Percentiles rank a stretch among this genome's conserved stretches.
phyloP scores from a whole-genome alignment of 2,888 invertebrate species.

The Onthophagus sagittarius region DNA sequence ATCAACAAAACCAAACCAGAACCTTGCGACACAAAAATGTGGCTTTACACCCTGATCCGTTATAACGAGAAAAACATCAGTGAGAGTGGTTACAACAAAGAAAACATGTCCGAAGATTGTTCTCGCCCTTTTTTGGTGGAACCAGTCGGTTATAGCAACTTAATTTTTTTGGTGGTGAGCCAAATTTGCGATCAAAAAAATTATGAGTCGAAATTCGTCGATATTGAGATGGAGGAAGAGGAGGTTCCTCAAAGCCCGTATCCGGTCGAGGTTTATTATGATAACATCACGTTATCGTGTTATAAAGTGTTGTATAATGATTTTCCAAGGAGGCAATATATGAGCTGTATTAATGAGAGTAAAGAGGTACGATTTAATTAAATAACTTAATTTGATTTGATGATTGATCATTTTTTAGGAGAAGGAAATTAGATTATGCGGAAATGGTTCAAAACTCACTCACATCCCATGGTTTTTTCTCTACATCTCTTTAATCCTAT shows the following conservation, averaged over 20 bases:
- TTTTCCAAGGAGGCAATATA: conserved; percentile 64
- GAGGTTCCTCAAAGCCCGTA: conserved; percentile 32
- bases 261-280: conserved; percentile 41
- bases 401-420: conserved; percentile 25
- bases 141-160: conserved; percentile 73
- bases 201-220: conserved; percentile 25
- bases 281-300: conserved; percentile 49
- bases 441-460: conserved; percentile 22
- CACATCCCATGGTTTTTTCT: not conserved
- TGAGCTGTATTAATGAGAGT: conserved; percentile 73
- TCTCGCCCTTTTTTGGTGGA: conserved; percentile 69
- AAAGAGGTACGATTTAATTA: conserved; percentile 59
- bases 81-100: conserved; percentile 42
- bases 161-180: conserved; percentile 74
- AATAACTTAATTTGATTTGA: not conserved
- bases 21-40: conserved; percentile 74
- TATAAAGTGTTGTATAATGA: conserved; percentile 48
- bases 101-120: conserved; percentile 40
- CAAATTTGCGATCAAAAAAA: conserved; percentile 52
- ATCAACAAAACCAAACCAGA: conserved; percentile 78
- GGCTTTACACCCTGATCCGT: conserved; percentile 43
- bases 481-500: not conserved
- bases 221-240: conserved; percentile 22
- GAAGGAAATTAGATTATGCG: conserved; percentile 31
- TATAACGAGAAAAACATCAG: conserved; percentile 43